Evolutionary conservation across 2,797 vertebrate species (phyloP).

Genomic region (Vultur gryphus): DNA sequence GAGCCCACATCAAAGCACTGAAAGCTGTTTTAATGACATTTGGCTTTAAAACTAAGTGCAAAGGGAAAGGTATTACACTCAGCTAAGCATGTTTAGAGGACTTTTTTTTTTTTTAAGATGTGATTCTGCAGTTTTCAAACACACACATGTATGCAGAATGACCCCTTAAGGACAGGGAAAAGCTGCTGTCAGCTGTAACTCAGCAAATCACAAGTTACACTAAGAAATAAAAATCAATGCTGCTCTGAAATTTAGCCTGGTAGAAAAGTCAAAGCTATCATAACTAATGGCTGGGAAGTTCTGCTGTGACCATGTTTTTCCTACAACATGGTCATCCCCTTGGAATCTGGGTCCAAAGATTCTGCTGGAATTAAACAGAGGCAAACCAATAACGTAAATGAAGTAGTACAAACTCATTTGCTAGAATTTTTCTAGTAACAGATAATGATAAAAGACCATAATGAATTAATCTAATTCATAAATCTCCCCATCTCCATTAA

Average conservation of each 20-base stretch:
- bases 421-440: background rate
- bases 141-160: background rate
- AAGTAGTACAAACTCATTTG: background rate
- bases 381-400: background rate
- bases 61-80: background rate
- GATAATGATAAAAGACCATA: background rate
- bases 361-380: background rate
- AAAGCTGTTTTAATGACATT: background rate
- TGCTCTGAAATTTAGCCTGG: background rate
- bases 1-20: slow-evolving; percentile 25
- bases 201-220: background rate
- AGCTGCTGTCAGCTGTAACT: background rate
- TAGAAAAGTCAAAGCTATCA: background rate
- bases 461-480: background rate
- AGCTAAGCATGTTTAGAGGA: background rate
- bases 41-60: background rate
- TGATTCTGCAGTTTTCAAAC: background rate
- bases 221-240: background rate
- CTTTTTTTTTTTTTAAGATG: background rate
- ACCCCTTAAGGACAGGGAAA: background rate
- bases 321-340: background rate
- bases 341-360: background rate
- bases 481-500: background rate
- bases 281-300: background rate
- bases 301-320: background rate